Percentiles rank a stretch among this genome's conserved stretches.
Evolutionary conservation across 2,113 vertebrate genomes (phyloP).

Genomic region (Takifugu bimaculatus): DNA sequence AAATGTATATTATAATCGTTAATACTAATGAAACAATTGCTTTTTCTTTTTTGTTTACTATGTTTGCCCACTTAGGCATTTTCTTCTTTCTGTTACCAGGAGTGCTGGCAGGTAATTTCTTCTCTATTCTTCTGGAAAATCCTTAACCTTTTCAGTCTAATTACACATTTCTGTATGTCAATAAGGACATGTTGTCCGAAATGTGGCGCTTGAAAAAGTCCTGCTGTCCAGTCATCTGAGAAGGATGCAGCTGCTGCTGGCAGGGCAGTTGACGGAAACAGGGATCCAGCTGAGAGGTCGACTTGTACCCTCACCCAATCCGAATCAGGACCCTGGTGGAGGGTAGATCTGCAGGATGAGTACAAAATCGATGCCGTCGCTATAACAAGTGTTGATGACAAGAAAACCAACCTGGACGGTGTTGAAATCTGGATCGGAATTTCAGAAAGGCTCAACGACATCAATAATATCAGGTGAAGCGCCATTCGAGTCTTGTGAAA

Average conservation of each 20-base stretch:
- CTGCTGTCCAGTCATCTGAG: constrained; percentile 14
- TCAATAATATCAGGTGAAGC: constrained; percentile 1
- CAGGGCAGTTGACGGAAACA: constrained; percentile 13
- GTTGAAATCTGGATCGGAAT: constrained; percentile 25
- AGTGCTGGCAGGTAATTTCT: constrained; percentile 11
- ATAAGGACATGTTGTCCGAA: constrained; percentile 5
- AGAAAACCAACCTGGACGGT: background rate
- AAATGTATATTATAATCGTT: background rate
- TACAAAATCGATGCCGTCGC: constrained; percentile 2
- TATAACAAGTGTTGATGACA: background rate
- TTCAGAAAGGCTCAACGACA: background rate
- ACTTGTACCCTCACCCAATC: background rate
- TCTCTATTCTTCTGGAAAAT: background rate
- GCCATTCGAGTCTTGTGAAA: too few species aligned
- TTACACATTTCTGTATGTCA: background rate
- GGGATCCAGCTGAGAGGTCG: rapidly evolving
- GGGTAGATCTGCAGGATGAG: constrained; percentile 7
- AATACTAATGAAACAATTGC: background rate
- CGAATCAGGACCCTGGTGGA: constrained; percentile 35
- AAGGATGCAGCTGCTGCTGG: background rate
- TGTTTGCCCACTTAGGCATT: constrained; percentile 6
- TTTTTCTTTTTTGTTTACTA: background rate
- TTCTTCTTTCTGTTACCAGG: constrained; percentile 6
- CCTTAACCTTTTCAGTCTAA: background rate
- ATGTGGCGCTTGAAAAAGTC: constrained; percentile 12